Percentiles rank a stretch among this genome's conserved stretches.
These are phyloP conservation scores for Oikopleura dioica DNA, from an alignment of 23 tunicate species.

Conservation along the genomic window DNA sequence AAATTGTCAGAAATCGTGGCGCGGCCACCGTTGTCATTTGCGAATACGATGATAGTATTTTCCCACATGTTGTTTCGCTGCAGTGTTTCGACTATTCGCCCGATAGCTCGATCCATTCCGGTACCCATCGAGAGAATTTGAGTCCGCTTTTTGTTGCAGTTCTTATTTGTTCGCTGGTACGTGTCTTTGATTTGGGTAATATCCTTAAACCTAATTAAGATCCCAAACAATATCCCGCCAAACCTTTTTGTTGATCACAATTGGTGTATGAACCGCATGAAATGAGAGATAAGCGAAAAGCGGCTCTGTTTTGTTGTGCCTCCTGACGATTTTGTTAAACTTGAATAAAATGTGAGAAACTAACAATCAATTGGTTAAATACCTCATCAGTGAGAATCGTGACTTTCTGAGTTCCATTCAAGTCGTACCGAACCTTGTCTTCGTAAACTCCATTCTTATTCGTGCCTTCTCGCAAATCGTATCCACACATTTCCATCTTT, in stretches of 20 bases:
- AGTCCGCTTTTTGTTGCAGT: neutral
- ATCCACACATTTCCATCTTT: neutral
- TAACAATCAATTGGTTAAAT: no score
- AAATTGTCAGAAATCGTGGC: neutral
- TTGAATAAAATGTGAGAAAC: no score
- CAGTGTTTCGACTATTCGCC: neutral
- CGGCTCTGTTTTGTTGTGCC: neutral
- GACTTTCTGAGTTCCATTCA: neutral
- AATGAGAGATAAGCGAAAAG: neutral
- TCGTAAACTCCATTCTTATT: neutral
- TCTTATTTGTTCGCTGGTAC: no score
- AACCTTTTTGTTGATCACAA: neutral
- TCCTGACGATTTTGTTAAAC: neutral
- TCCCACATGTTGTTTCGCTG: neutral
- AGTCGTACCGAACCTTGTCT: neutral
- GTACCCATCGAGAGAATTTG: neutral
- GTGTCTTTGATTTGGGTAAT: neutral
- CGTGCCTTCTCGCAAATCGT: neutral
- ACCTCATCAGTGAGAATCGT: no score
- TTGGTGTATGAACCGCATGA: neutral
- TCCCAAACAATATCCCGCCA: neutral
- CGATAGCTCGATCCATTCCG: neutral
- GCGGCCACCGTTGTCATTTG: constrained; percentile 3
- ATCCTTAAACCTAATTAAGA: neutral
- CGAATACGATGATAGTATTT: neutral